phyloP scores from a whole-genome alignment of 92 coral and sea anemone genomes.

The Metridium senile region DNA sequence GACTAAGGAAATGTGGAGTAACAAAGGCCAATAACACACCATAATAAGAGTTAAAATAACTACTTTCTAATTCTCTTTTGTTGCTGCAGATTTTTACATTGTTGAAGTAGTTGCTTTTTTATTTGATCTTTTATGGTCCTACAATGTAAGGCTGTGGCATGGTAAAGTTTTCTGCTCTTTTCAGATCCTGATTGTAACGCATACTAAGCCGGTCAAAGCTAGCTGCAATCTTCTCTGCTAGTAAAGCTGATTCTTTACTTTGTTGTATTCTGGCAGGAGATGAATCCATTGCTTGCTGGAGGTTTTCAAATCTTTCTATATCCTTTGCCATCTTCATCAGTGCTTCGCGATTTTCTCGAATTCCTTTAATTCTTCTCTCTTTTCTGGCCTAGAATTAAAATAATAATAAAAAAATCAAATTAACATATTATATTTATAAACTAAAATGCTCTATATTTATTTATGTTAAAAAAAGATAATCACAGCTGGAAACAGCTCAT shows the following conservation, averaged over 20 bases:
- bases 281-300: conserved; percentile 27
- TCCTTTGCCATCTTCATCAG: conserved; percentile 68
- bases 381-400: conserved; percentile 51
- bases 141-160: conserved; percentile 13
- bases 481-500: background rate
- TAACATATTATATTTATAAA: too few species aligned
- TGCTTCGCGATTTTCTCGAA: conserved; percentile 78
- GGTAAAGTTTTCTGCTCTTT: conserved; percentile 77
- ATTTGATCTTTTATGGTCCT: background rate
- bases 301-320: conserved; percentile 66
- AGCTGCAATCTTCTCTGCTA: conserved; percentile 90
- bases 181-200: conserved; percentile 70
- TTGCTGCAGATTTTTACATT: too few species aligned
- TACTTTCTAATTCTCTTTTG: too few species aligned
- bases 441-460: too few species aligned
- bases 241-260: conserved; percentile 52
- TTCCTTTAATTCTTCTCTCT: conserved; percentile 64
- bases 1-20: too few species aligned
- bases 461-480: too few species aligned
- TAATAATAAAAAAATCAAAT: background rate
- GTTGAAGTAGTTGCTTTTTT: background rate
- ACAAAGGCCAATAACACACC: too few species aligned
- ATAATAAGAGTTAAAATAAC: too few species aligned
- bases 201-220: conserved; percentile 76
- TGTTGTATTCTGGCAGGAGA: background rate